Evolutionary conservation across 2,797 vertebrate species (phyloP).

Genomic region (Aplochiton taeniatus): DNA sequence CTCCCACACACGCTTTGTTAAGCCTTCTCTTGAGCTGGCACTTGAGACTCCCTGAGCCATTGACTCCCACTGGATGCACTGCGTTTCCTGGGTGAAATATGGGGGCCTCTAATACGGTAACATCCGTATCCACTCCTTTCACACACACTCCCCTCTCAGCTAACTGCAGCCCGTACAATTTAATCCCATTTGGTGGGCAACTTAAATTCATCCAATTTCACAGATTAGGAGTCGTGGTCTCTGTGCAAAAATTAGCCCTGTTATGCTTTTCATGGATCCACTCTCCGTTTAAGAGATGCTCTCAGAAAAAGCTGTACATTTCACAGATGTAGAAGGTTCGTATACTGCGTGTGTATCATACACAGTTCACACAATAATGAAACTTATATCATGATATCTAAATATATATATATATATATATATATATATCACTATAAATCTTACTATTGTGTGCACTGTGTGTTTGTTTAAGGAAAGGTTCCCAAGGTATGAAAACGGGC

Average conservation of each 20-base stretch:
- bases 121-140: conserved; percentile 65
- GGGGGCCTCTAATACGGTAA: conserved; percentile 66
- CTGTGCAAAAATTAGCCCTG: conserved; percentile 33
- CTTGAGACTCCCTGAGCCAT: conserved; percentile 66
- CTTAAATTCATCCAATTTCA: conserved; percentile 78
- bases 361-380: no score
- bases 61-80: conserved; percentile 67
- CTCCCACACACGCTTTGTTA: conserved; percentile 71
- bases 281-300: conserved; percentile 23
- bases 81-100: conserved; percentile 61
- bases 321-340: neutral
- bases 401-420: no score
- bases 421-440: no score
- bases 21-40: conserved; percentile 63
- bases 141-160: conserved; percentile 47
- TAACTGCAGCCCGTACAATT: conserved; percentile 69
- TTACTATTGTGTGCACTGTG: no score
- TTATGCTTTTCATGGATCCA: conserved; percentile 42
- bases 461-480: neutral
- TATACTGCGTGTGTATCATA: neutral
- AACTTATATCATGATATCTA: no score
- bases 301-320: neutral
- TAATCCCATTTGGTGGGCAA: conserved; percentile 75
- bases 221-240: conserved; percentile 69
- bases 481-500: conserved; percentile 9